A percentile compares a stretch with the other conserved stretches of the same genome.
Conservation (phyloP, 2,888 invertebrate species). For the Elgonia sp. region DNA sequence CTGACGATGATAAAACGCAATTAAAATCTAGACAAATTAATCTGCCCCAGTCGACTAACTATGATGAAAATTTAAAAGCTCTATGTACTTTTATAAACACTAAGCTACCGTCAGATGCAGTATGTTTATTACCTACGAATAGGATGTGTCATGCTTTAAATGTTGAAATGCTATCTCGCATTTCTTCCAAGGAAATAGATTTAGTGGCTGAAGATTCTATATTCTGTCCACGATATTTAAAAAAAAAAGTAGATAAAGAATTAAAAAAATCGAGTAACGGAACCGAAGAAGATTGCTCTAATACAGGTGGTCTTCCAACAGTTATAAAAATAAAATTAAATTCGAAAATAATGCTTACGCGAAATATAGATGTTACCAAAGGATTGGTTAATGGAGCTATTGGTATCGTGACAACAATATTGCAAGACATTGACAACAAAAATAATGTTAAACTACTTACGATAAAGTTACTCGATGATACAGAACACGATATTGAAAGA, state of each 20-base stretch:
- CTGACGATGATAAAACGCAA: neutral
- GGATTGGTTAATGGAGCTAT: slow-evolving; percentile 80
- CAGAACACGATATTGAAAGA: slow-evolving; percentile 57
- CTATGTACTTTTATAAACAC: neutral
- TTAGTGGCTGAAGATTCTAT: neutral
- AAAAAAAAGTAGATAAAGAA: neutral
- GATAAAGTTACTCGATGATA: slow-evolving; percentile 25
- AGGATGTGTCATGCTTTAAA: neutral
- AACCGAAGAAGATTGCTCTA: slow-evolving; percentile 68
- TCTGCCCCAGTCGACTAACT: neutral
- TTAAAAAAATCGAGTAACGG: neutral
- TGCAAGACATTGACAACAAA: slow-evolving; percentile 6
- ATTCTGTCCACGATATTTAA: neutral
- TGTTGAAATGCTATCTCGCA: slow-evolving; percentile 4
- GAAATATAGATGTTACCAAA: slow-evolving; percentile 78
- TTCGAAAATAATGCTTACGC: slow-evolving; percentile 77
- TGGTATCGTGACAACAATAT: slow-evolving; percentile 71
- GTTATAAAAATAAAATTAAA: slow-evolving; percentile 59
- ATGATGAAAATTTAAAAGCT: slow-evolving; percentile 4
- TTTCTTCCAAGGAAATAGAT: neutral
- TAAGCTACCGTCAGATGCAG: neutral
- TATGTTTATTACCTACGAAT: neutral
- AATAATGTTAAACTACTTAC: neutral
- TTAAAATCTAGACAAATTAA: neutral
- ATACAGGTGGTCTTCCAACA: slow-evolving; percentile 27